A percentile compares a stretch with the other conserved stretches of the same genome.
These are phyloP conservation scores for Chunga burmeisteri DNA, from an alignment of 2,113 vertebrate species.

Conservation along the genomic window DNA sequence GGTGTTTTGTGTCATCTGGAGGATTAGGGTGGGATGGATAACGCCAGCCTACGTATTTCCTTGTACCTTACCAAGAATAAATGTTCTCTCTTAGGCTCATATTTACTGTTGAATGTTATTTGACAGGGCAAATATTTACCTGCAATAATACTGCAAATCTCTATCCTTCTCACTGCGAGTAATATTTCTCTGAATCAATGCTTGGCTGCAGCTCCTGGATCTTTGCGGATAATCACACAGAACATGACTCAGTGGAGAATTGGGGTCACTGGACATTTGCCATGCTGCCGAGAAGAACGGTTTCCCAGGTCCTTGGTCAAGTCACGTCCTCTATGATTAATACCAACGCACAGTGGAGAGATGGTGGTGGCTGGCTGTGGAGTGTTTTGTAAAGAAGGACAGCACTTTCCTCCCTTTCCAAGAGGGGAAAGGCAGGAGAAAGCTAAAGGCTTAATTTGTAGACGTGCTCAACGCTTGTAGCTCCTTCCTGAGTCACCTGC, in stretches of 20 bases:
- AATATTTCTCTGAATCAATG: slow-evolving; percentile 40
- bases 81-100: slow-evolving; percentile 30
- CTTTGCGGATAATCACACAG: not conserved
- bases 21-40: not conserved
- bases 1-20: not conserved
- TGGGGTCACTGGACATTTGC: slow-evolving; percentile 45
- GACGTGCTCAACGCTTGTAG: not conserved
- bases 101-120: slow-evolving; percentile 56
- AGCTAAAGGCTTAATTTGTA: not conserved
- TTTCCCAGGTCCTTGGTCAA: not conserved
- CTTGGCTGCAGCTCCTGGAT: slow-evolving; percentile 7
- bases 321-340: not conserved
- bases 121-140: slow-evolving; percentile 70
- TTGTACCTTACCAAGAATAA: slow-evolving; percentile 36
- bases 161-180: slow-evolving; percentile 15
- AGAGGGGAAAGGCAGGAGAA: not conserved
- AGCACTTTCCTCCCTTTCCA: not conserved
- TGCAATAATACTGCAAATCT: slow-evolving; percentile 61
- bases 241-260: slow-evolving; percentile 6
- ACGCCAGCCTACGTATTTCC: not conserved
- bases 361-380: not conserved
- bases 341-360: not conserved
- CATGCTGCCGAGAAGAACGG: not conserved
- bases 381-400: not conserved
- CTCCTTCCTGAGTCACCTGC: not conserved